Percentiles rank a stretch among this genome's conserved stretches.
Conservation (phyloP, 2,797 vertebrate species). For the Rhinatrema bivittatum region DNA sequence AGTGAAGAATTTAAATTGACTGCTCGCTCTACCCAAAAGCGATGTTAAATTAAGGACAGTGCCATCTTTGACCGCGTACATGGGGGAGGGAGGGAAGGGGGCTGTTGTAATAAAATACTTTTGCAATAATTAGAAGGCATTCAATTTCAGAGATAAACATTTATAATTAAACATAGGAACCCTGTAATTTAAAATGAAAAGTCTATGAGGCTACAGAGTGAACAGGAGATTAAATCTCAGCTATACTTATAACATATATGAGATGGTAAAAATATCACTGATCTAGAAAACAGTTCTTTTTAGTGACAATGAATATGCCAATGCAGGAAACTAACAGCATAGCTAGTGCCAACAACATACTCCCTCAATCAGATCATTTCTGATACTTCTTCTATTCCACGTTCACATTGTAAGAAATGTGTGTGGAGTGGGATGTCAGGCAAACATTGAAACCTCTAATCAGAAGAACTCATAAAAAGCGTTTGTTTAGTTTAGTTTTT, state of each 20-base stretch:
- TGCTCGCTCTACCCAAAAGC: conserved; percentile 25
- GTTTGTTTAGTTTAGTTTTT: no score
- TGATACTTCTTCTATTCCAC: no score
- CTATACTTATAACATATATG: conserved; percentile 58
- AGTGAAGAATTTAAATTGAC: conserved; percentile 15
- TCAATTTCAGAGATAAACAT: conserved; percentile 62
- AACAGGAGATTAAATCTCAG: conserved; percentile 51
- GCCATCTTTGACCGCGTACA: conserved; percentile 50
- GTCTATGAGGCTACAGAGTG: conserved; percentile 52
- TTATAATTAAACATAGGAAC: conserved; percentile 58
- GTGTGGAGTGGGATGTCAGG: no score
- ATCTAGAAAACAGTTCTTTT: no score
- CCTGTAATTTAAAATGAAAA: conserved; percentile 66
- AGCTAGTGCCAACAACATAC: no score
- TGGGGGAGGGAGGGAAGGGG: no score
- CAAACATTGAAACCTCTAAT: no score
- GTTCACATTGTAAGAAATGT: no score
- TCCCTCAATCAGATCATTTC: no score
- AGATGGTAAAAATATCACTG: conserved; percentile 54
- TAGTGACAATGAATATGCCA: no score
- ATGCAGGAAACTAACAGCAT: no score
- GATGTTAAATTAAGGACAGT: conserved; percentile 55
- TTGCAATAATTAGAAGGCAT: conserved; percentile 59
- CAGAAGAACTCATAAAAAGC: no score
- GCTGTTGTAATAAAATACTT: conserved; percentile 49